phyloP scores from a whole-genome alignment of 2,797 vertebrate genomes.

The Sebastes diaconus region DNA sequence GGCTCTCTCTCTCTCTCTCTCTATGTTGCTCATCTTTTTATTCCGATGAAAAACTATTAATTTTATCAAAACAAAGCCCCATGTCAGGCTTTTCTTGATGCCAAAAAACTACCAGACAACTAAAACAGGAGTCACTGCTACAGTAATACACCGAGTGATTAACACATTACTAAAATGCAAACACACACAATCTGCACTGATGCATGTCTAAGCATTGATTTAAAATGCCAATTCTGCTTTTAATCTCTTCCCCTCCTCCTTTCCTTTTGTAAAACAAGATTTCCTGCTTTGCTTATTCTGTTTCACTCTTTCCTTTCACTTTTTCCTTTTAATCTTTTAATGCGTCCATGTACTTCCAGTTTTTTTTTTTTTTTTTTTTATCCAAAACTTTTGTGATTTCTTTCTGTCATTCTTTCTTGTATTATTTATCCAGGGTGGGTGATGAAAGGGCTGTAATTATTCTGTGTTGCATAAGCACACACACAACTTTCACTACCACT shows the following conservation, averaged over 20 bases:
- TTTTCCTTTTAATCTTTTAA: neutral
- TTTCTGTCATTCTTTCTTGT: neutral
- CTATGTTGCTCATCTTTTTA: neutral
- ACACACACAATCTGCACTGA: neutral
- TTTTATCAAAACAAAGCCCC: neutral
- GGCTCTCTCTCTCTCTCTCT: neutral
- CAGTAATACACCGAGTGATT: neutral
- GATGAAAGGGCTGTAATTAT: neutral
- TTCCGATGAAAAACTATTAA: neutral
- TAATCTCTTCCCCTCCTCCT: neutral
- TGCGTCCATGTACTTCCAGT: neutral
- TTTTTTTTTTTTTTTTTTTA: neutral
- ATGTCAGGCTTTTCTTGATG: neutral
- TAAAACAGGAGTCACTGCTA: neutral
- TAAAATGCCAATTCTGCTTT: constrained; percentile 19
- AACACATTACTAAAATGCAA: neutral
- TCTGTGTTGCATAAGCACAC: neutral
- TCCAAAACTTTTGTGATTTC: neutral
- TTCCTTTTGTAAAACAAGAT: constrained; percentile 8
- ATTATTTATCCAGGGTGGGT: neutral
- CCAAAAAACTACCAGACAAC: neutral
- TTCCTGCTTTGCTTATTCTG: constrained; percentile 2
- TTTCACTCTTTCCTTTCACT: neutral
- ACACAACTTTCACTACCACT: neutral
- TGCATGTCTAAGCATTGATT: constrained; percentile 20